phyloP scores from a whole-genome alignment of 2,113 vertebrate species.

The Colius striatus region DNA sequence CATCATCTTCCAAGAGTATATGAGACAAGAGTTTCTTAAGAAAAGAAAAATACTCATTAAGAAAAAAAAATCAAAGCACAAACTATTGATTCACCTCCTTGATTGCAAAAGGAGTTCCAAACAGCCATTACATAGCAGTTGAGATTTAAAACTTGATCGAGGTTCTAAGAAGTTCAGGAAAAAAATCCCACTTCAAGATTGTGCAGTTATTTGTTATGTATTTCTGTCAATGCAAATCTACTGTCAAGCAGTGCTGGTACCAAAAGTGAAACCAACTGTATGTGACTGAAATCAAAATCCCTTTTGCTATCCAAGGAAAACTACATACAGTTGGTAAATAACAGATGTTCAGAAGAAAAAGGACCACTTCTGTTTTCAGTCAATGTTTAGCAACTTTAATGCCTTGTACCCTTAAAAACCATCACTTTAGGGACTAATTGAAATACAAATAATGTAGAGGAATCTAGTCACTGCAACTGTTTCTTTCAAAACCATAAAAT shows the following conservation, averaged over 20 bases:
- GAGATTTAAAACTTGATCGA: background rate
- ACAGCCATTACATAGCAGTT: accelerated
- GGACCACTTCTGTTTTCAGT: background rate
- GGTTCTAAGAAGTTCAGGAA: background rate
- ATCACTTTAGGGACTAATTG: background rate
- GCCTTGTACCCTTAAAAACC: background rate
- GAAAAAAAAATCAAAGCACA: background rate
- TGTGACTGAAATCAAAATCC: background rate
- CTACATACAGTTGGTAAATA: background rate
- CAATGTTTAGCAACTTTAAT: background rate
- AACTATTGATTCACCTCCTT: background rate
- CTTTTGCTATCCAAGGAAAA: background rate
- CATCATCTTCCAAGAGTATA: background rate
- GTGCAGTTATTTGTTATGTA: background rate
- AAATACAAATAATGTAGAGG: background rate
- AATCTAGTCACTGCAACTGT: accelerated
- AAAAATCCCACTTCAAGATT: background rate
- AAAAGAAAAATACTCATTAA: background rate
- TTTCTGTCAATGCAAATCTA: background rate
- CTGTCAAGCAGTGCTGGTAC: background rate
- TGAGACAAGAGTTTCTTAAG: too few species aligned
- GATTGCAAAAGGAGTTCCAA: background rate
- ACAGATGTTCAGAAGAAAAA: background rate
- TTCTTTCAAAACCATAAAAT: background rate
- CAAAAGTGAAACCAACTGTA: background rate